phyloP scores from a whole-genome alignment of 2,113 vertebrate genomes.

The Halcyon senegalensis region DNA sequence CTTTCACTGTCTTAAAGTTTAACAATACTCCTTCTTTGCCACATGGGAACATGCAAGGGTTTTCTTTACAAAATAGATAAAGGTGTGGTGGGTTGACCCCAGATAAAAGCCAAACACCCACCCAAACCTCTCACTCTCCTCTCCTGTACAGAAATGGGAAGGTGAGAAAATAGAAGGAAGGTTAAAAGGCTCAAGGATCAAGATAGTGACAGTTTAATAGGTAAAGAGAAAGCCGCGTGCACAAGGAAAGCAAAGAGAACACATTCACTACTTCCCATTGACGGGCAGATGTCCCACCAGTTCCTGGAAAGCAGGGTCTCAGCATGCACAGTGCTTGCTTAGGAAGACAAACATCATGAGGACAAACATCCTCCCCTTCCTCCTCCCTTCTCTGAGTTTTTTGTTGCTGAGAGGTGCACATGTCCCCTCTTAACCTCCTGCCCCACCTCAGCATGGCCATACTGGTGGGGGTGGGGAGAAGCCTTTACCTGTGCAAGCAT shows the following conservation, averaged over 20 bases:
- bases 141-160: background rate
- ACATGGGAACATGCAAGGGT: background rate
- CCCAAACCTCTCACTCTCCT: background rate
- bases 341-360: background rate
- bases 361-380: background rate
- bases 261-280: background rate
- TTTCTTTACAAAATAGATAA: background rate
- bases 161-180: background rate
- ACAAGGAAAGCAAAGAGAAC: background rate
- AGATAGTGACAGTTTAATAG: background rate
- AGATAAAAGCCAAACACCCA: background rate
- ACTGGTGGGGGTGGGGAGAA: rapidly evolving
- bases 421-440: background rate
- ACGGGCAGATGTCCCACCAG: background rate
- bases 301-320: background rate
- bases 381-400: background rate
- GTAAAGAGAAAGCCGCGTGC: background rate
- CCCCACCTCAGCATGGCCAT: background rate
- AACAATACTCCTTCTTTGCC: background rate
- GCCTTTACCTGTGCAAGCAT: background rate
- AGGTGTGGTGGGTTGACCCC: background rate
- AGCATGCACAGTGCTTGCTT: rapidly evolving
- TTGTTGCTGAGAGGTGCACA: background rate
- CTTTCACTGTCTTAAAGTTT: background rate
- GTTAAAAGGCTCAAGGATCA: background rate